These are phyloP conservation scores for Hapalemur alaotrensis DNA, from an alignment of 2,797 vertebrate species.

Conservation along the genomic window DNA sequence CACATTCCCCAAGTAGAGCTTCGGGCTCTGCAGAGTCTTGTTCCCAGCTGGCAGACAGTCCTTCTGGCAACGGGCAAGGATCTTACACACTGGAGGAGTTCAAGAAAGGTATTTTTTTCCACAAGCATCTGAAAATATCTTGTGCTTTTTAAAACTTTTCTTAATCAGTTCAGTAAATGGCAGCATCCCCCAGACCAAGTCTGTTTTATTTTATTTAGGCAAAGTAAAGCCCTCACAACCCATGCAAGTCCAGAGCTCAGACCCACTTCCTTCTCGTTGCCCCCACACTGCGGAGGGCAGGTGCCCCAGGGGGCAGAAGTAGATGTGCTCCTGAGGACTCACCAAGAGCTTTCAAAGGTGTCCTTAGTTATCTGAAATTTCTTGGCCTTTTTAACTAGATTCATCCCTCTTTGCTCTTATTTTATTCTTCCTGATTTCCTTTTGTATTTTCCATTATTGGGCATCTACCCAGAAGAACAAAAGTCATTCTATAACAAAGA, in stretches of 20 bases:
- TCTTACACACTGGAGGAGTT: neutral
- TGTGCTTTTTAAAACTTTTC: neutral
- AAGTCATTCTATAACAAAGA: too few species aligned
- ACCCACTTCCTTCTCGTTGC: neutral
- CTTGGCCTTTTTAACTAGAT: neutral
- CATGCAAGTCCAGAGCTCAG: neutral
- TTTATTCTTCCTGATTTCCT: neutral
- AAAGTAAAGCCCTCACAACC: neutral
- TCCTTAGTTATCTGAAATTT: neutral
- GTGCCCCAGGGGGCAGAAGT: neutral
- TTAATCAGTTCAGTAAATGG: neutral
- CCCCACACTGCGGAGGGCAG: neutral
- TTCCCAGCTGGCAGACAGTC: neutral
- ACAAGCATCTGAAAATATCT: neutral
- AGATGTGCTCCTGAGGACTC: too few species aligned
- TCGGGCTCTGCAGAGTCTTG: neutral
- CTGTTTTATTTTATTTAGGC: neutral
- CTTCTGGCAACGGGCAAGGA: conserved; percentile 1
- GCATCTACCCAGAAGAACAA: too few species aligned
- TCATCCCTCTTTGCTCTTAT: neutral
- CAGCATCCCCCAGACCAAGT: neutral
- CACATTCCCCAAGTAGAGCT: neutral
- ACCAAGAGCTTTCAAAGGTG: neutral
- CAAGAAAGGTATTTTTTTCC: conserved; percentile 2
- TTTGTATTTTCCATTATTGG: neutral